Conservation (phyloP, 2,888 invertebrate species). For the Aethes cnicana region DNA sequence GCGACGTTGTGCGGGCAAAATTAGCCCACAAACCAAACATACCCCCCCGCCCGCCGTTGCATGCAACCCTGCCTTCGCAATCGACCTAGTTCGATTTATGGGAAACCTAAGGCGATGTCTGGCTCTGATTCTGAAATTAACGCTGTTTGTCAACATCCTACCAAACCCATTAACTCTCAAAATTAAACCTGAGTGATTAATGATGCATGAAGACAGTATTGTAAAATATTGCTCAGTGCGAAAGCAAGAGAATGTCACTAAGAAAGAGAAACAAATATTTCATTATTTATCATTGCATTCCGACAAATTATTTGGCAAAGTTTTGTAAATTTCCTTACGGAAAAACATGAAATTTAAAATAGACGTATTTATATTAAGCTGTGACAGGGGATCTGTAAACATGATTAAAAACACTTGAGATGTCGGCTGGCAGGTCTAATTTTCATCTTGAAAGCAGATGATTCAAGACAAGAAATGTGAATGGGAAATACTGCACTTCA, state of each 20-base stretch:
- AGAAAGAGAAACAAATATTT: no score
- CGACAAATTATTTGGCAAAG: neutral
- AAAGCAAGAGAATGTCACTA: no score
- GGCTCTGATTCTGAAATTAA: neutral
- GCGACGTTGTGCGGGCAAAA: slow-evolving; percentile 73
- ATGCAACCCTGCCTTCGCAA: slow-evolving; percentile 69
- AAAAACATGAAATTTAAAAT: neutral
- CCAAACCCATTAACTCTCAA: neutral
- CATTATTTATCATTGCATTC: neutral
- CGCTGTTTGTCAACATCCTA: neutral
- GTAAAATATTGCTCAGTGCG: no score
- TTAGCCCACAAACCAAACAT: slow-evolving; percentile 65
- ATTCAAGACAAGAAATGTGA: slow-evolving; percentile 3
- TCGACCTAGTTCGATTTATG: slow-evolving; percentile 72
- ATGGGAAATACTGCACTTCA: neutral
- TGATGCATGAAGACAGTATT: no score
- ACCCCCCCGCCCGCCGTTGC: slow-evolving; percentile 55
- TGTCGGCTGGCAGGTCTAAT: slow-evolving; percentile 9
- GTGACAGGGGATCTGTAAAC: slow-evolving; percentile 23
- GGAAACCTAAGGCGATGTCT: slow-evolving; percentile 52
- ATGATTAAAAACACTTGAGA: slow-evolving; percentile 2
- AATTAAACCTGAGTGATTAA: no score
- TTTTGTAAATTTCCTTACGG: neutral
- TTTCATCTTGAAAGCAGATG: slow-evolving; percentile 17
- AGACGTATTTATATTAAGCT: slow-evolving; percentile 1